A percentile compares a stretch with the other conserved stretches of the same genome.
These are phyloP conservation scores for Dicycla oo DNA, from an alignment of 2,888 invertebrate genomes.

Conservation along the genomic window DNA sequence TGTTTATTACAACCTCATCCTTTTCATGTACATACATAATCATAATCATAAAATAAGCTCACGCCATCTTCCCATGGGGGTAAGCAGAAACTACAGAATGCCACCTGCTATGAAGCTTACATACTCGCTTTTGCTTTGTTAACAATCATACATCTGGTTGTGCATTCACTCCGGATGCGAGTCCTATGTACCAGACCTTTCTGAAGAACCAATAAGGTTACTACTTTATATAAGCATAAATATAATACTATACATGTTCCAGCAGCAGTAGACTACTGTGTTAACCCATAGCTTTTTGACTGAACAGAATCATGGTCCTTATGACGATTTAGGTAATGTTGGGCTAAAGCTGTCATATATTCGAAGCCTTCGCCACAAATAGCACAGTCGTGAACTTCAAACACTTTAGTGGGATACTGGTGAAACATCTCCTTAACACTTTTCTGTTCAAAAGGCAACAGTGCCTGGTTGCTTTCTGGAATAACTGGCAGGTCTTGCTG, in stretches of 20 bases:
- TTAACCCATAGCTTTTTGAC: conserved; percentile 53
- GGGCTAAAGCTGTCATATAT: conserved; percentile 77
- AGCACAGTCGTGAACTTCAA: conserved; percentile 75
- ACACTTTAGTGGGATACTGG: conserved; percentile 67
- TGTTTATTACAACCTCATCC: not conserved
- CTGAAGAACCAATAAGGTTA: not conserved
- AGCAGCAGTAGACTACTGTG: conserved; percentile 29
- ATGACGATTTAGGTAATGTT: conserved; percentile 80
- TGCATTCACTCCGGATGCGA: no score
- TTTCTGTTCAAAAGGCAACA: conserved; percentile 72
- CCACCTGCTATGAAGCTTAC: not conserved
- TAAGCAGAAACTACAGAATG: not conserved
- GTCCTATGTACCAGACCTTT: not conserved
- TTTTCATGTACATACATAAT: not conserved
- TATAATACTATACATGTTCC: not conserved
- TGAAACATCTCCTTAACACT: conserved; percentile 73
- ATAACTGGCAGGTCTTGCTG: conserved; percentile 62
- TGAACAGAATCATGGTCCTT: conserved; percentile 73
- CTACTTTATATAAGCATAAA: not conserved
- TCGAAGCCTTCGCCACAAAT: conserved; percentile 81
- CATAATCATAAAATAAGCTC: no score
- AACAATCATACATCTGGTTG: no score
- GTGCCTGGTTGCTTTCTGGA: conserved; percentile 65
- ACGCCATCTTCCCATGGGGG: not conserved
- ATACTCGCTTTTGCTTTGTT: not conserved